Evolutionary conservation across 92 coral and sea anemone species (phyloP), one percentile per base, ranked within the genome.

Genomic region (Bergia puertoricense): DNA sequence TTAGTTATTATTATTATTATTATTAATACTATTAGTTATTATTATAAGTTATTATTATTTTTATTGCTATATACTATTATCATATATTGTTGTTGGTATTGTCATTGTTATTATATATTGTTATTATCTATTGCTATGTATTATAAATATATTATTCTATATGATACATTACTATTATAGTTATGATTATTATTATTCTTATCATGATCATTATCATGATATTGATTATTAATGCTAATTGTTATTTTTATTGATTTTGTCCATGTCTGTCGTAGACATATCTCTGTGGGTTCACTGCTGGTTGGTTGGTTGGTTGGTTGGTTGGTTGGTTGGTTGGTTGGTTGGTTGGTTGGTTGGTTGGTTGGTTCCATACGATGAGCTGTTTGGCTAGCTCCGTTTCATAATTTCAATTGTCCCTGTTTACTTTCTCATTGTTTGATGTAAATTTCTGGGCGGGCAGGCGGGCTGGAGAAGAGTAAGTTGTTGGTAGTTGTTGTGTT

Each of bases 381-480:
- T 67, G 73, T 67, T 67, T 67, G 73, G 73, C 73, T 67, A 67
- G 73, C 73, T 67, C 73, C 73, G 73, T 67, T 67, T 67, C 73
- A 67, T 67, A 67, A 67, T 67, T 67, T 67, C 73, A 67, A 67
- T 67, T 67, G 73, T 67, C 73, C 73, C 73, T 67, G 73, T 67
- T 67, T 67, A 67, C 73, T 67, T 67, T 67, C 73, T 67, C 73
- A 67, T 67, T 67, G 73, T 67, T 67, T 67, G 73, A 67, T 67
- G 73, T 67, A 67, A 67, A 67, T 67, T 67, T 67, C 73, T 67
- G 73, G 73, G 73, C 73, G 73, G 73, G 73, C 73, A 67, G 73
- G 73, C 73, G 73, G 73, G 73, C 73, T 67, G 73, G 73, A 67
- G 73, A 67, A 67, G 73, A 67, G 73, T 67, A 67, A 67, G 73